phyloP scores from a whole-genome alignment of 2,888 invertebrate species.

The Invenusta paracnida region DNA sequence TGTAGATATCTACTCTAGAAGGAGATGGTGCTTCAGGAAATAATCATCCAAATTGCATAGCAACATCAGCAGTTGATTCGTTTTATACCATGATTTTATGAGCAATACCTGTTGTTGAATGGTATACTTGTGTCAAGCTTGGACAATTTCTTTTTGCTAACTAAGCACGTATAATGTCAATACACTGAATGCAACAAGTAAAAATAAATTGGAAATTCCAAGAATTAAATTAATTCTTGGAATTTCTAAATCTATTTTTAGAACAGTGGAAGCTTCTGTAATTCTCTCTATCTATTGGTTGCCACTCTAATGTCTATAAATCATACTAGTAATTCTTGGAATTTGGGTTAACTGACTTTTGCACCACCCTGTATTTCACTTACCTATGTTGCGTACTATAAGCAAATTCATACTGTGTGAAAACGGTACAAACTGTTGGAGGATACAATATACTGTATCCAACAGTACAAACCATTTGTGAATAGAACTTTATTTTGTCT shows the following conservation, averaged over 20 bases:
- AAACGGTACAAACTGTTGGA: too few species aligned
- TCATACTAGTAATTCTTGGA: too few species aligned
- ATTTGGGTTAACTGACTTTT: too few species aligned
- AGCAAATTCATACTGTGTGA: too few species aligned
- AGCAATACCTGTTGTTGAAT: neutral
- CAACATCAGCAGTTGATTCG: slow-evolving; percentile 24
- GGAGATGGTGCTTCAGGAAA: slow-evolving; percentile 13
- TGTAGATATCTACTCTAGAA: neutral
- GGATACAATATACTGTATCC: too few species aligned
- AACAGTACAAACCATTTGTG: too few species aligned
- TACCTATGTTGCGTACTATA: too few species aligned
- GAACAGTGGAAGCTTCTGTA: too few species aligned
- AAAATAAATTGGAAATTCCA: neutral
- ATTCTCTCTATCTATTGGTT: too few species aligned
- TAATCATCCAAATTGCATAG: slow-evolving; percentile 8
- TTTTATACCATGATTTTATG: slow-evolving; percentile 18
- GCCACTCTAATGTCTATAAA: too few species aligned
- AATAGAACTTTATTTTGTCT: too few species aligned
- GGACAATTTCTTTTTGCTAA: neutral
- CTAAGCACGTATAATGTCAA: neutral
- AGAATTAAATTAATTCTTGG: neutral
- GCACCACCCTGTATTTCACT: too few species aligned
- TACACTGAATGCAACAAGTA: neutral
- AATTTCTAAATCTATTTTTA: neutral
- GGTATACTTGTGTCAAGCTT: neutral